Evolutionary conservation across 1,140 invertebrate species (phyloP).

Genomic region (Drosophila kepulauana): DNA sequence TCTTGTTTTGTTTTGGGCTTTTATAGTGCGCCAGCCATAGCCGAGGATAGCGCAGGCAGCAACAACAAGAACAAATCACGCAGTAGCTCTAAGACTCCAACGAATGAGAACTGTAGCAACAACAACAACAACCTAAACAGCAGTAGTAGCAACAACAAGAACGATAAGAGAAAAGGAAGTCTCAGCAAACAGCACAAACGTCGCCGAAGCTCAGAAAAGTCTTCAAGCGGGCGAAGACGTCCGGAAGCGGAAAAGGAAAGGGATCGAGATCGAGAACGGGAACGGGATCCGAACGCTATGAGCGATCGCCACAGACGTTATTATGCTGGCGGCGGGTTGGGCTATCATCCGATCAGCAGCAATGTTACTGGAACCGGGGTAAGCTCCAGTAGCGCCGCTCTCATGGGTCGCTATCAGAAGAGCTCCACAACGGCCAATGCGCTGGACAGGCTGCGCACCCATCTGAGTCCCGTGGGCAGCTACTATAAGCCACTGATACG

Average conservation of each 20-base stretch:
- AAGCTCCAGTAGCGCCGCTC: conserved; percentile 46
- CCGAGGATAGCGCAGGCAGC: conserved; percentile 57
- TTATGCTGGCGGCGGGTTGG: conserved; percentile 71
- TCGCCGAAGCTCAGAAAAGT: conserved; percentile 73
- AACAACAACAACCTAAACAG: conserved; percentile 35
- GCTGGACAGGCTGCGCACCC: conserved; percentile 79
- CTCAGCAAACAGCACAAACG: conserved; percentile 59
- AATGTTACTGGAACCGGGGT: conserved; percentile 36
- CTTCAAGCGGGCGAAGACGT: conserved; percentile 58
- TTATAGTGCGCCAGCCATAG: conserved; percentile 58
- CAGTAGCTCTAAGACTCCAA: conserved; percentile 68
- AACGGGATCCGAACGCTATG: conserved; percentile 63
- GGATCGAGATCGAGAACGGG: conserved; percentile 25
- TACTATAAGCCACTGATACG: conserved; percentile 84
- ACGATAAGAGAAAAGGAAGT: conserved; percentile 45
- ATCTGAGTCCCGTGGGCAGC: conserved; percentile 79
- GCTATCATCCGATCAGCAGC: conserved; percentile 43
- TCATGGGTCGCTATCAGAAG: conserved; percentile 77
- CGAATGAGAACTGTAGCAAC: conserved; percentile 65
- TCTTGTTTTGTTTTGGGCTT: conserved; percentile 52
- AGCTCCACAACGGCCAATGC: conserved; percentile 78
- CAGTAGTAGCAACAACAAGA: conserved; percentile 43
- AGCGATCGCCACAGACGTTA: conserved; percentile 81
- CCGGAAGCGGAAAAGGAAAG: conserved; percentile 57
- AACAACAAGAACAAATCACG: conserved; percentile 44